These are phyloP conservation scores for Asarcornis scutulata DNA, from an alignment of 2,113 vertebrate species.

Conservation along the genomic window DNA sequence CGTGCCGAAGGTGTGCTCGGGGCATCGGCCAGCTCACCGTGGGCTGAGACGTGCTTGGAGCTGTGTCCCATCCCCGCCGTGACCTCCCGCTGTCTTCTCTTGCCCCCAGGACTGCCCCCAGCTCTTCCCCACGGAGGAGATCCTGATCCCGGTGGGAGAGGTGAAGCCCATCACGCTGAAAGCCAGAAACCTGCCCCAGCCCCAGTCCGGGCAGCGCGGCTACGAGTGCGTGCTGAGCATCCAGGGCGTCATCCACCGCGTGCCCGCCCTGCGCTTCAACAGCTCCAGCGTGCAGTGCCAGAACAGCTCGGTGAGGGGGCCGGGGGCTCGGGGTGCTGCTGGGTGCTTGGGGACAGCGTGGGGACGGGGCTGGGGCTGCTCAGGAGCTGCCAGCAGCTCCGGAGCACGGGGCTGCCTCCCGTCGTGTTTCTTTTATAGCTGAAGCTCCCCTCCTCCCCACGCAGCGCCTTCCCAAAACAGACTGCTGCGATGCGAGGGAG, in stretches of 20 bases:
- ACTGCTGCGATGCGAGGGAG: fast-evolving
- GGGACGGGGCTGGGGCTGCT: background rate
- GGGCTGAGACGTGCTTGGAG: background rate
- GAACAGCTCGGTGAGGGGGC: conserved; percentile 91
- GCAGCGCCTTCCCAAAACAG: background rate
- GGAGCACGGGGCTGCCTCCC: background rate
- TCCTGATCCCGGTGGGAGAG: conserved; percentile 95
- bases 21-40: background rate
- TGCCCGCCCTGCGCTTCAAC: conserved; percentile 97
- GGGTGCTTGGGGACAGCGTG: no score
- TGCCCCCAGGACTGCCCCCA: conserved; percentile 92
- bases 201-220: conserved; percentile 95
- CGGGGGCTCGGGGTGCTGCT: background rate
- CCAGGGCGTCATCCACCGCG: conserved; percentile 89
- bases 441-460: background rate
- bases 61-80: fast-evolving
- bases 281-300: conserved; percentile 99
- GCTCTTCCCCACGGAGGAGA: conserved; percentile 92
- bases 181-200: conserved; percentile 95
- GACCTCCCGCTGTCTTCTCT: background rate
- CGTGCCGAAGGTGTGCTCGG: background rate
- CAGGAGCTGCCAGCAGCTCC: no score
- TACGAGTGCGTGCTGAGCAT: conserved; percentile 96
- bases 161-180: conserved; percentile 96
- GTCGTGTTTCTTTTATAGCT: background rate